These are phyloP conservation scores for Crotophaga sulcirostris DNA, from an alignment of 2,113 vertebrate species.

Conservation along the genomic window DNA sequence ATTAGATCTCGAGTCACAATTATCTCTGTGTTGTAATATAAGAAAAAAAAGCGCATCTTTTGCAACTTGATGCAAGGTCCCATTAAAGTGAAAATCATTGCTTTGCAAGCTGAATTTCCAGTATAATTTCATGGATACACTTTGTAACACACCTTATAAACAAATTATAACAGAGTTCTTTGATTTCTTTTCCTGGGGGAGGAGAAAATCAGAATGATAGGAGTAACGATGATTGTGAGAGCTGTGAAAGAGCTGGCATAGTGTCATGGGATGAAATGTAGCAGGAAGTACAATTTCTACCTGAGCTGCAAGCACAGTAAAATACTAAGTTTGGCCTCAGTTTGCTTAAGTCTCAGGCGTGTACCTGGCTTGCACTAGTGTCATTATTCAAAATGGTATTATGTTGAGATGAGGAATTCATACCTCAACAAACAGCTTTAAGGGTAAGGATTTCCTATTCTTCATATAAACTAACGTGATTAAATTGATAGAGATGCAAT, in stretches of 20 bases:
- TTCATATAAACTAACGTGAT: background rate
- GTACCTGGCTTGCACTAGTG: background rate
- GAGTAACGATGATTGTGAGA: background rate
- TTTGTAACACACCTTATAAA: background rate
- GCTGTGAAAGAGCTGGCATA: background rate
- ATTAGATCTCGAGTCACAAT: background rate
- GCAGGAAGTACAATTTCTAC: background rate
- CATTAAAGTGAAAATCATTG: background rate
- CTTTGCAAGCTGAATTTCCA: background rate
- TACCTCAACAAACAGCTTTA: background rate
- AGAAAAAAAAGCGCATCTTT: fast-evolving
- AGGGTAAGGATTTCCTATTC: background rate
- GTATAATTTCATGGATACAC: background rate
- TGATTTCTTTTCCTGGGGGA: background rate
- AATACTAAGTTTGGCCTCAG: background rate
- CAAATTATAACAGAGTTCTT: background rate
- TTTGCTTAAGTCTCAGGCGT: background rate
- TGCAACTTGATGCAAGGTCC: background rate
- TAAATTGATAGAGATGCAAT: background rate
- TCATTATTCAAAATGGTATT: background rate
- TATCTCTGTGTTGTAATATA: background rate
- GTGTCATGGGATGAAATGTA: background rate
- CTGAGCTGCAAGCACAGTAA: background rate
- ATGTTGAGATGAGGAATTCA: background rate
- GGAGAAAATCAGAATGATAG: background rate